Evolutionary conservation across 2,797 vertebrate genomes (phyloP), one percentile per base, ranked within the genome.

Genomic region (Urosaurus nigricauda): DNA sequence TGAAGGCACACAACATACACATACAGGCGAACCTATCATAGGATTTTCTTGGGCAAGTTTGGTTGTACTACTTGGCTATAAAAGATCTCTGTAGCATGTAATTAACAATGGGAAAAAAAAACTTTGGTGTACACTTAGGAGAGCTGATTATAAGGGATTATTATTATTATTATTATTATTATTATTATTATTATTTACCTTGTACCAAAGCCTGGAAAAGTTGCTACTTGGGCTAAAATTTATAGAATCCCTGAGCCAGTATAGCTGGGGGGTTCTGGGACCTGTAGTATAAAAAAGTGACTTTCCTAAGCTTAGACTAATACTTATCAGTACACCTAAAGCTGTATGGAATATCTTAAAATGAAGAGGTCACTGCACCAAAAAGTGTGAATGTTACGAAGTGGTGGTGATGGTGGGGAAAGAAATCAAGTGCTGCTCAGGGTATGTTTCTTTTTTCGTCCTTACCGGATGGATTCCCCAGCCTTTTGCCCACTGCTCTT

Each of bases 41-140:
- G 47, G 47, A 8, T 51, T 51, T 51, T 51, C 47, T 51, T 51
- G 47, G 47, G 47, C 47, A 51, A 51, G 47, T 51, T 51, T 51
- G 47, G 47, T 51, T 51, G 47, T 51, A 51, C 83, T 51, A 51
- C 83, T 68, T 71, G 51, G 89, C 0, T 0, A 3, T 3, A 87
- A 79, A 85, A 85, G 73, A 91, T 70, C 17, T 53, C n/a, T 0
- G 9, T 87, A 74, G 82, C 82, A 79, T 85, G 71, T 74, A 92
- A 92, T 53, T 19, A 26, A 2, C 0, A 0, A n/a, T 0, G 13
- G 26, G 74, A 58, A 79, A 29, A 0, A n/a, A 0, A 0, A 0
- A 16, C 17, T 0, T 0, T 58, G 47, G 65, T 51, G 3, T 35
- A 17, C 71, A 82, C 74, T 68, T 56, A 35, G 0, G 0, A 11